Base-by-base conservation (phyloP, 2,113 vertebrate species). In the Maylandia zebra region DNA sequence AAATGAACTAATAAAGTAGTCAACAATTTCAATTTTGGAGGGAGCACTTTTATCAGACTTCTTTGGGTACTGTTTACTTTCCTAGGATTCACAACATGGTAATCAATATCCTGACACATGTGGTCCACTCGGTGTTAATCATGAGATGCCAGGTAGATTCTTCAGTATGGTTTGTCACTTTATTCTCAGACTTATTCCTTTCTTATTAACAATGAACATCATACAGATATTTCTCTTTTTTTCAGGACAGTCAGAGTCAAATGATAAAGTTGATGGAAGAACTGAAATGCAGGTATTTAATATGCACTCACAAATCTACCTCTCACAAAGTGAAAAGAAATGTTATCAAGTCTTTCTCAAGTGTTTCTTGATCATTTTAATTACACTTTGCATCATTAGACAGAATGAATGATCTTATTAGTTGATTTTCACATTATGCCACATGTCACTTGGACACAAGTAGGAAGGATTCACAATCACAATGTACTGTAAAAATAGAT, bases 131-230 rank as follows among this genome's bases (percentile, higher is more conserved):
- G 24, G 1, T 43, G 41, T 1, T 27, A 9, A 36, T 41, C 19
- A 1, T 48, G 50, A 52, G 36, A 52, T 19, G 36, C 17, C 19
- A 91, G 90, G 92, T 93, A 79, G 16, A n/a, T 53, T 50, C 6
- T 38, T 43, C 2, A 74, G 4, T 38, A 3, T n/a, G 2, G 69
- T 76, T 71, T 76, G 14, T 48, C 52, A 24, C 17, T 78, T 48
- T 76, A 30, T 76, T 30, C 14, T 48, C 3, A 3, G 2, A 14
- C 8, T 41, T 16, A 27, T 34, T 80, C 3, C 12, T 66, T 17
- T 55, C 22, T 34, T 69, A 32, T 8, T 3, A 3, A 43, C 4
- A 8, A 2, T 38, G 2, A 78, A 86, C 5, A 27, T 52, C 6
- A 27, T 24, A 4, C 3, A n/a, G 2, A 13, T 52, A 7, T 34